Evolutionary conservation across 2,113 vertebrate species (phyloP).

Genomic region (Montifringilla adamsi): DNA sequence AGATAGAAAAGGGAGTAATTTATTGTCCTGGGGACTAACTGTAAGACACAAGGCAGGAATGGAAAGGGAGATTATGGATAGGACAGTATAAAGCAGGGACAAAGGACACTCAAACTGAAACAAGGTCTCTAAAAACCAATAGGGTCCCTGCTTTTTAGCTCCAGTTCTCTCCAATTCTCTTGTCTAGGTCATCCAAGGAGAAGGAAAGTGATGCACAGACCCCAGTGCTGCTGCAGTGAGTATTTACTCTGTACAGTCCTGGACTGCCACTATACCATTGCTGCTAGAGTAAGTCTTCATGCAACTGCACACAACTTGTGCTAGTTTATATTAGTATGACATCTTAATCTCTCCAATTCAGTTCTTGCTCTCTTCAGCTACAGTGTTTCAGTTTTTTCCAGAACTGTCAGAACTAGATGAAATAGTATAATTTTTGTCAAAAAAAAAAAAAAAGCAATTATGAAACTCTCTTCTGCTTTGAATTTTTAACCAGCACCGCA

Average conservation of each 20-base stretch:
- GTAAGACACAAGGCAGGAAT: neutral
- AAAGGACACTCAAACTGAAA: neutral
- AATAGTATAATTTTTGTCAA: neutral
- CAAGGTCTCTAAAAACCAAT: neutral
- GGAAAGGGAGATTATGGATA: neutral
- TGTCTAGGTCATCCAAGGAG: neutral
- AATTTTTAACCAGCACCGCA: neutral
- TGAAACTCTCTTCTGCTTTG: neutral
- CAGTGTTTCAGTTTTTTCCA: neutral
- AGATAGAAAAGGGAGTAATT: neutral
- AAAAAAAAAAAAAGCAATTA: neutral
- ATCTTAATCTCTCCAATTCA: neutral
- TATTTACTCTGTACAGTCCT: neutral
- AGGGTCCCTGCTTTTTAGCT: neutral
- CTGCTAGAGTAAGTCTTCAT: neutral
- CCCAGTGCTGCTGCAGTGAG: neutral
- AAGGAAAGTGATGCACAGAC: neutral
- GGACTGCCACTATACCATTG: accelerated
- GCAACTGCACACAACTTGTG: neutral
- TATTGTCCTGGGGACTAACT: neutral
- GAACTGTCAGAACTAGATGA: neutral
- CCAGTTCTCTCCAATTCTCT: neutral
- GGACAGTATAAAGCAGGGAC: accelerated
- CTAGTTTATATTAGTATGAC: neutral
- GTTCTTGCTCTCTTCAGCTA: neutral